Conservation (phyloP, 1,140 invertebrate genomes). For the Goniozus legneri region DNA sequence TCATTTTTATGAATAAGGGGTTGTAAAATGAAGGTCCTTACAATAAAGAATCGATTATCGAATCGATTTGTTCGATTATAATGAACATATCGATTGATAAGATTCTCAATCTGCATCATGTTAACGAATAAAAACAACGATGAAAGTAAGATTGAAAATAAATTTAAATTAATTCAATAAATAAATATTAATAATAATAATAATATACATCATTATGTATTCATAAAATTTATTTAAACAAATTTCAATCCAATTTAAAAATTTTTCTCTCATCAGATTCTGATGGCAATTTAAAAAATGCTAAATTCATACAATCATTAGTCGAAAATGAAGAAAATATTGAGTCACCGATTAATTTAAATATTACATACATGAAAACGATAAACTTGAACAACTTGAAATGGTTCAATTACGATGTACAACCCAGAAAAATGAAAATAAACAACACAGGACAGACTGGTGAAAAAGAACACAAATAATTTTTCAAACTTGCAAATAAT, state of each 20-base stretch:
- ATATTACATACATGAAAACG: constrained; percentile 49
- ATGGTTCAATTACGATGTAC: constrained; percentile 56
- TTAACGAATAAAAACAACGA: too few species aligned
- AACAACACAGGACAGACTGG: constrained; percentile 59
- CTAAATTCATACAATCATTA: constrained; percentile 14
- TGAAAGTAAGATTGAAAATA: too few species aligned
- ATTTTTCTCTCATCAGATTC: neutral
- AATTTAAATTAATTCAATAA: too few species aligned
- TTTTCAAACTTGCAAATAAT: too few species aligned
- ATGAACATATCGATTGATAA: too few species aligned
- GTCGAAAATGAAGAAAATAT: constrained; percentile 12
- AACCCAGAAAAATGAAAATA: constrained; percentile 59
- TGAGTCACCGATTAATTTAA: constrained; percentile 58
- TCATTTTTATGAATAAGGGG: too few species aligned
- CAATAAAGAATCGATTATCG: constrained; percentile 20
- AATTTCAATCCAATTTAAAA: too few species aligned
- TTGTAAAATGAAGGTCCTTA: too few species aligned
- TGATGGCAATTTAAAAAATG: constrained; percentile 2
- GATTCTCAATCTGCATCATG: too few species aligned
- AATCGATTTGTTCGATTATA: constrained; percentile 15
- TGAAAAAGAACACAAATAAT: neutral
- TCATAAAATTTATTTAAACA: neutral
- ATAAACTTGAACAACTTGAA: constrained; percentile 50
- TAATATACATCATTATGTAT: neutral
- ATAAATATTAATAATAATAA: too few species aligned